phyloP scores from a whole-genome alignment of 2,888 invertebrate species.

The Thera obeliscata region DNA sequence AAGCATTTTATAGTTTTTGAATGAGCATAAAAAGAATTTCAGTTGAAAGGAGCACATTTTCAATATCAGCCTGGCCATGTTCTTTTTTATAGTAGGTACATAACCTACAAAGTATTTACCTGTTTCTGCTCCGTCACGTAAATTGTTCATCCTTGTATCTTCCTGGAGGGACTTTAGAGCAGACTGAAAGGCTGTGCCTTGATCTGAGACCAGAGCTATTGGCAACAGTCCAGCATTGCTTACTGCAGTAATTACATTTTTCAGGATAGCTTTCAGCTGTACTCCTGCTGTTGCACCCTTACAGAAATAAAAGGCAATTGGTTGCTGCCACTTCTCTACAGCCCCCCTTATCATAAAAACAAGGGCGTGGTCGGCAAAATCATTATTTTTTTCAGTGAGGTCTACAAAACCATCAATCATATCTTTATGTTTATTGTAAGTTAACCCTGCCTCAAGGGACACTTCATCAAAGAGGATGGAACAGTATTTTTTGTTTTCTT shows the following conservation, averaged over 20 bases:
- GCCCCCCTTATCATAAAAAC: slow-evolving; percentile 4
- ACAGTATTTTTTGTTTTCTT: slow-evolving; percentile 2
- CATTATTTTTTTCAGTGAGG: background rate
- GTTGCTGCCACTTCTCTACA: background rate
- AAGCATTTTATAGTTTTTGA: too few species aligned
- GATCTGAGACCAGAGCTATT: background rate
- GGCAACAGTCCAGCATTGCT: background rate
- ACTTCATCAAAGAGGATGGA: slow-evolving; percentile 6
- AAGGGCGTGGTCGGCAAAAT: slow-evolving; percentile 1
- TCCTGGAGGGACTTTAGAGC: slow-evolving; percentile 1
- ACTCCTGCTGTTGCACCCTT: background rate
- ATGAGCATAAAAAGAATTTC: too few species aligned
- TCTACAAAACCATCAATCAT: background rate
- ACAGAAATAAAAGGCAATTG: slow-evolving; percentile 2
- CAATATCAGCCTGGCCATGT: too few species aligned
- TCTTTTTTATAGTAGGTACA: too few species aligned
- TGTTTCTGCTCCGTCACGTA: background rate
- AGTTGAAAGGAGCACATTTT: too few species aligned
- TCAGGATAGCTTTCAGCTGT: background rate
- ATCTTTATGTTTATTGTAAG: slow-evolving; percentile 1
- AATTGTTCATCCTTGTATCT: background rate
- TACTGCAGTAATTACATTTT: background rate
- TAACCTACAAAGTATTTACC: background rate
- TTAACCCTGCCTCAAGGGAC: background rate
- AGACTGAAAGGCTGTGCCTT: slow-evolving; percentile 4